phyloP scores from a whole-genome alignment of 1,140 invertebrate species.

The Coelopa frigida region DNA sequence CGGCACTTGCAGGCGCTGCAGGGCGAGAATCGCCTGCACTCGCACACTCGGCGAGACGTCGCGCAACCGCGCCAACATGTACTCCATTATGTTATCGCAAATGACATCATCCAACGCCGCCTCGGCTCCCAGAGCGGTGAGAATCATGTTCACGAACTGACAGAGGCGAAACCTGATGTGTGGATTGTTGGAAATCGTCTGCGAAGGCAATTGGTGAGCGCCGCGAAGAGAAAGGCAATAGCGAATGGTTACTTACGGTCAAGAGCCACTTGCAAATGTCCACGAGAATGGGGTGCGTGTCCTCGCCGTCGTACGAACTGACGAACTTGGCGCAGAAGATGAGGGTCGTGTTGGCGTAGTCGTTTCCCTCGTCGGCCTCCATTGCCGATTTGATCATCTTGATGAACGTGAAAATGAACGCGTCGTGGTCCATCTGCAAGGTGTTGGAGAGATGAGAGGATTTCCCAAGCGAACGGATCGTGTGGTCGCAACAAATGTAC shows the following conservation, averaged over 20 bases:
- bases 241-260: conserved; percentile 39
- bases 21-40: conserved; percentile 68
- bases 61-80: conserved; percentile 61
- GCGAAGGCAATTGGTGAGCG: background rate
- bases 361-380: conserved; percentile 54
- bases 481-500: too few relatives aligned
- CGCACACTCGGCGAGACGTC: conserved; percentile 56
- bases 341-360: conserved; percentile 56
- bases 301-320: conserved; percentile 48
- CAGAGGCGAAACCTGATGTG: conserved; percentile 65
- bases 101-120: conserved; percentile 69
- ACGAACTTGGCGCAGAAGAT: conserved; percentile 61
- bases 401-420: conserved; percentile 49
- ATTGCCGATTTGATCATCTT: conserved; percentile 51
- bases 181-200: conserved; percentile 32
- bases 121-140: conserved; percentile 65
- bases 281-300: conserved; percentile 50
- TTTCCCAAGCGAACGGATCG: background rate
- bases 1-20: conserved; percentile 74
- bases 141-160: conserved; percentile 64
- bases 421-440: conserved; percentile 47
- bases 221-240: background rate
- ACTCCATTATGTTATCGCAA: conserved; percentile 62
- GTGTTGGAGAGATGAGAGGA: conserved; percentile 1
- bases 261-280: conserved; percentile 48